phyloP scores from a whole-genome alignment of 2,113 vertebrate genomes.

The Phylloscopus whistleri region DNA sequence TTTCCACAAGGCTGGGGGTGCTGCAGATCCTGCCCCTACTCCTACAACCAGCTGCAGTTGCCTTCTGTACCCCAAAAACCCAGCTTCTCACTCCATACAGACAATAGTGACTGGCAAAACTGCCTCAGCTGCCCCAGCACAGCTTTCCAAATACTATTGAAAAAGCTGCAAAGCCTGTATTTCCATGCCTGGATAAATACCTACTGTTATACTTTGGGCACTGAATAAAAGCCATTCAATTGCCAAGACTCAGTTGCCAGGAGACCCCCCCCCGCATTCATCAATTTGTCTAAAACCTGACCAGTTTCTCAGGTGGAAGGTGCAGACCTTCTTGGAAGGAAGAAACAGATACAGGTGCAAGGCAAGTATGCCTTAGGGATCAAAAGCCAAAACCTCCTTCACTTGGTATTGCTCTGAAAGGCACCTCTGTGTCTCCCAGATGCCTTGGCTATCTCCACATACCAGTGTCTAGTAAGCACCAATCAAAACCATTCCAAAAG shows the following conservation, averaged over 20 bases:
- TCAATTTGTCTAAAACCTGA: neutral
- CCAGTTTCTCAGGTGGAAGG: neutral
- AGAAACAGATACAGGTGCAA: neutral
- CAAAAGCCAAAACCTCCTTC: neutral
- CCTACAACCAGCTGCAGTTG: accelerated
- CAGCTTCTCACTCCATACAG: neutral
- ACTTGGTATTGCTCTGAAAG: neutral
- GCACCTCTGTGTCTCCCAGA: neutral
- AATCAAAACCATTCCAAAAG: neutral
- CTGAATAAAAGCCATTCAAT: neutral
- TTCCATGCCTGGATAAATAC: neutral
- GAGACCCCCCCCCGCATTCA: neutral
- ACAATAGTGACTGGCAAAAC: neutral
- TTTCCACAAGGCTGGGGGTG: neutral
- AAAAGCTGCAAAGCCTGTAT: neutral
- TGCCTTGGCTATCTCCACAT: neutral
- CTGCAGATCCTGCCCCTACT: accelerated
- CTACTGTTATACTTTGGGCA: neutral
- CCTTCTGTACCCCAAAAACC: neutral
- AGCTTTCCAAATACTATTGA: neutral
- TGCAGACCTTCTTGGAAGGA: neutral
- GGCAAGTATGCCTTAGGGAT: neutral
- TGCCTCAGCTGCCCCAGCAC: neutral
- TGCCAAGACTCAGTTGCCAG: neutral
- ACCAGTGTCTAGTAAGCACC: neutral